Base-by-base conservation (phyloP, 2,888 invertebrate genomes). In the Macrostomum cliftonense region DNA sequence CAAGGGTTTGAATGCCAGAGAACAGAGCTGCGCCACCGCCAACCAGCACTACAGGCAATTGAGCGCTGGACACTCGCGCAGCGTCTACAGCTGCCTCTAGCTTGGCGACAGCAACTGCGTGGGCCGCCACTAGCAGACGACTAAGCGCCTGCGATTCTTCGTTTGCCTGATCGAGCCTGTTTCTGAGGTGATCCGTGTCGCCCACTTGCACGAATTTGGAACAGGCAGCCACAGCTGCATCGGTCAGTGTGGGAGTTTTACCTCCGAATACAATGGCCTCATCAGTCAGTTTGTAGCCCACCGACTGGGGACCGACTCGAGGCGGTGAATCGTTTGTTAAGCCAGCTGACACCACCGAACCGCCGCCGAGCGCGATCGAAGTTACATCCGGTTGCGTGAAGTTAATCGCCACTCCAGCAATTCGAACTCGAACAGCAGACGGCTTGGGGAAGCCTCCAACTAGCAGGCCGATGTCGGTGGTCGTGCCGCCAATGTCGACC, bases 311-410 rank as follows among this genome's bases (percentile, higher is more conserved):
- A 5, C 67, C 67, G 1, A 67, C 57, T 17, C 37, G 16, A 1
- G 49, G 46, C 42, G 45, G 39, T 1, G 43, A 37, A 14, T 37
- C 21, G 43, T 46, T 9, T 46, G 40, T 43, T 9, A 28, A 9
- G 14, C 19, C 44, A 11, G 40, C 44, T 13, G 36, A 45, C 5
- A 65, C 60, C 39, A 64, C 58, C 0, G 67, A 66, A 1, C 67
- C 67, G 5, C 67, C 67, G 0, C 67, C 67, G 9, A 67, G 56
- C n/a, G 62, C 64, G 20, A 66, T 60, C 50, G 63, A 63, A 2
- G 59, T 44, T 1, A 63, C 62, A 51, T 66, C 64, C 2, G 67
- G 63, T 63, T 66, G 64, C 7, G 61, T 54, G 52, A 67, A 64
- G 47, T 63, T 64, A 1, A 64, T 65, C 36, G 58, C 50, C 1